Percentiles rank a stretch among this genome's conserved stretches.
Evolutionary conservation across 2,888 invertebrate species (phyloP).

Genomic region (Conops quadrifasciatus): DNA sequence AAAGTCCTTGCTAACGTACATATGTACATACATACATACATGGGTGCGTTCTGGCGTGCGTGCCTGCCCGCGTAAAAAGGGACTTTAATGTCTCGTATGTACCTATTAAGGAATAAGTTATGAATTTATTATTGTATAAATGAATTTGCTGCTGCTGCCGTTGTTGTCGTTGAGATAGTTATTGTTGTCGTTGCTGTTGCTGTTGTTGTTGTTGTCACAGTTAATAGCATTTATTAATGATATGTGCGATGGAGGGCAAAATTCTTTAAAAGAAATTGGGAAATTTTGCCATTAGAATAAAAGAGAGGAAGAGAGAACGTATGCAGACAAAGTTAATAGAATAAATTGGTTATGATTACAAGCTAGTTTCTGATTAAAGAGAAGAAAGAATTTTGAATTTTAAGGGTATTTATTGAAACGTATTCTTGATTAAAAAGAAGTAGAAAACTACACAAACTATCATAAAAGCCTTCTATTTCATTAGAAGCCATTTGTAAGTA

Average conservation of each 20-base stretch:
- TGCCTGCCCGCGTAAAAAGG: slow-evolving; percentile 19
- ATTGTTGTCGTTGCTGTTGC: slow-evolving; percentile 7
- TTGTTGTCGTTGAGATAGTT: not conserved
- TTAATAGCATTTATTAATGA: slow-evolving; percentile 47
- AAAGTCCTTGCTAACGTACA: not conserved
- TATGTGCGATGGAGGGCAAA: not conserved
- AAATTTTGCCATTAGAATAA: too few species aligned
- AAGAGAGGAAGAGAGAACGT: too few species aligned
- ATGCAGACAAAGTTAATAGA: too few species aligned
- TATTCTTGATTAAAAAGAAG: too few species aligned
- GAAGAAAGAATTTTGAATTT: too few species aligned
- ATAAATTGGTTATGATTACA: too few species aligned
- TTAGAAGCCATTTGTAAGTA: too few species aligned
- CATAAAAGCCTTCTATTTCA: too few species aligned
- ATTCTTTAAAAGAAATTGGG: not conserved
- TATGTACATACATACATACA: too few species aligned
- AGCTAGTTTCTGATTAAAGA: too few species aligned
- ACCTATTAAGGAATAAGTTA: slow-evolving; percentile 29
- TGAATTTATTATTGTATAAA: slow-evolving; percentile 30
- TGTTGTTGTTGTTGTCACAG: slow-evolving; percentile 16
- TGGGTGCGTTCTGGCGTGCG: not conserved
- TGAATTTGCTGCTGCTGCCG: not conserved
- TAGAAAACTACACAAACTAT: too few species aligned
- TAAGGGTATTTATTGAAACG: too few species aligned
- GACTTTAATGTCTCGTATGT: slow-evolving; percentile 31